Conservation (phyloP, 2,113 vertebrate species). For the Tonatia bakeri region DNA sequence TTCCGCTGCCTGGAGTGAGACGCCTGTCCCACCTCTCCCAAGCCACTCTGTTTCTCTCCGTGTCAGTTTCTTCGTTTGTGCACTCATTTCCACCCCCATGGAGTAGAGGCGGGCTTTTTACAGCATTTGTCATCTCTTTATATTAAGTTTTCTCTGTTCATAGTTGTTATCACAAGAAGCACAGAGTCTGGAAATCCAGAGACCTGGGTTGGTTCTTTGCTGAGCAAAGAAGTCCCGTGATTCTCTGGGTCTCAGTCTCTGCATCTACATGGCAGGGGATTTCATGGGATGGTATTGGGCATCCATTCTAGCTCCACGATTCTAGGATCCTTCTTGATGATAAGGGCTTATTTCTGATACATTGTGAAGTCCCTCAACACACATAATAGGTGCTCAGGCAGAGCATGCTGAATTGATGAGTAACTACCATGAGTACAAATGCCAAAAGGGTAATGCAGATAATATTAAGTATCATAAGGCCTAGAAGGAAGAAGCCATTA, state of each 20-base stretch:
- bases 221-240: no score
- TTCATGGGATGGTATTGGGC: not conserved
- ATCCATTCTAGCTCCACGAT: not conserved
- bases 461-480: accelerated
- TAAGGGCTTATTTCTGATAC: not conserved
- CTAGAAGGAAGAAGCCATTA: not conserved
- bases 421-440: accelerated
- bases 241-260: not conserved
- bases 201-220: not conserved
- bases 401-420: not conserved
- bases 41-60: not conserved
- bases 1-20: not conserved
- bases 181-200: not conserved
- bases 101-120: not conserved
- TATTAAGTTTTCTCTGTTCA: not conserved
- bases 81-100: no score
- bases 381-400: not conserved
- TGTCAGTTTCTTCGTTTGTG: not conserved
- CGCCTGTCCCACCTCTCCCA: accelerated
- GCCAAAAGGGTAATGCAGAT: not conserved
- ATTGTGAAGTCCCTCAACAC: not conserved
- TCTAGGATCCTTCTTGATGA: not conserved
- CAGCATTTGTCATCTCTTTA: not conserved
- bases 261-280: not conserved
- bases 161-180: not conserved